Conservation (phyloP, 2,888 invertebrate species). For the Ectobius pallidus region DNA sequence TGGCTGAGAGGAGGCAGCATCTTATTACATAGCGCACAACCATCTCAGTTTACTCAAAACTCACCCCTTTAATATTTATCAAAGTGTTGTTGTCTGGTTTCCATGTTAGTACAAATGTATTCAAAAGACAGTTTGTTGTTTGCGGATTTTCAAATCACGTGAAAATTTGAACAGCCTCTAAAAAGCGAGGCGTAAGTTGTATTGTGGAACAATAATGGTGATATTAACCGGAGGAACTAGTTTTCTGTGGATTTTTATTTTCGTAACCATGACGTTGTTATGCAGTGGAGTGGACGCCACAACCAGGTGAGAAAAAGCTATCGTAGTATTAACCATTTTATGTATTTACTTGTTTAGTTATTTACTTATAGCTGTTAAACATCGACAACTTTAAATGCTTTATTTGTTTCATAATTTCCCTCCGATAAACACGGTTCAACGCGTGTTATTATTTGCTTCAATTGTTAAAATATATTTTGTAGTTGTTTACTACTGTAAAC, state of each 20-base stretch:
- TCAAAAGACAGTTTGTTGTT: neutral
- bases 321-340: too few relatives aligned
- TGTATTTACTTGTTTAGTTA: neutral
- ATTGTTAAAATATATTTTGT: too few relatives aligned
- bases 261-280: neutral
- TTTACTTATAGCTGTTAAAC: neutral
- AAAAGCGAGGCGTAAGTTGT: neutral
- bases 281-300: neutral
- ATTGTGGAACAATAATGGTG: conserved; percentile 1
- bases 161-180: conserved; percentile 2
- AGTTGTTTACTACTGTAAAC: too few relatives aligned
- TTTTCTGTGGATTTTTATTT: neutral
- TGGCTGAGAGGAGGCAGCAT: neutral
- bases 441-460: too few relatives aligned
- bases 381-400: too few relatives aligned
- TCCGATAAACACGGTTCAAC: too few relatives aligned
- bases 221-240: neutral
- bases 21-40: neutral
- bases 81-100: too few relatives aligned
- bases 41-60: too few relatives aligned
- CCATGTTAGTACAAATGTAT: conserved; percentile 12
- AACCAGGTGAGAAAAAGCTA: neutral
- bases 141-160: conserved; percentile 23
- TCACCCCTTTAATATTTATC: too few relatives aligned
- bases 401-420: too few relatives aligned